Evolutionary conservation across 2,797 vertebrate species (phyloP).

Genomic region (Kryptolebias ocellatus): DNA sequence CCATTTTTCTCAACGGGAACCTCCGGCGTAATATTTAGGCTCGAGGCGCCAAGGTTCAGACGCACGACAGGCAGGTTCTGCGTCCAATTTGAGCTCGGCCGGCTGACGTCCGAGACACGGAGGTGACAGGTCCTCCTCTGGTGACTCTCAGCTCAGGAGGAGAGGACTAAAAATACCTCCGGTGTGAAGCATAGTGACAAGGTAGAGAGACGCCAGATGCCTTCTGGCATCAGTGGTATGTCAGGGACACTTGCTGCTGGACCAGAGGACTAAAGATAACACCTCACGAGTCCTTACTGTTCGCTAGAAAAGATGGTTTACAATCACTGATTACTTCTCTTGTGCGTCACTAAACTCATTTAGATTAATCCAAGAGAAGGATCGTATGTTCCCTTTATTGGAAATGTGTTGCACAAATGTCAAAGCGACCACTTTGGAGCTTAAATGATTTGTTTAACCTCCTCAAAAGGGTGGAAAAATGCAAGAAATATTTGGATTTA

Average conservation of each 20-base stretch:
- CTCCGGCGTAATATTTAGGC: too few relatives aligned
- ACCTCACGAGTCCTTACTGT: constrained; percentile 38
- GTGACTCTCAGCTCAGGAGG: constrained; percentile 70
- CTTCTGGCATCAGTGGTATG: constrained; percentile 62
- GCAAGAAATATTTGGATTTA: too few relatives aligned
- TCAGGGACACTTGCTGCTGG: constrained; percentile 62
- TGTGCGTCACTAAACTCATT: neutral
- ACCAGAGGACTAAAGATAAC: constrained; percentile 63
- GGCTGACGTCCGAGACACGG: constrained; percentile 33
- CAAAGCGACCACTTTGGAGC: neutral
- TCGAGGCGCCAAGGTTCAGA: constrained; percentile 1
- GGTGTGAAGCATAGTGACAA: constrained; percentile 71
- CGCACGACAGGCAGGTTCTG: constrained; percentile 20
- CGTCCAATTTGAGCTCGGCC: constrained; percentile 33
- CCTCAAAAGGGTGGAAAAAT: too few relatives aligned
- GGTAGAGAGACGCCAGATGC: constrained; percentile 75
- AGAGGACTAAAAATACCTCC: constrained; percentile 82
- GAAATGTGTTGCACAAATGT: neutral
- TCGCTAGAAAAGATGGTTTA: constrained; percentile 28
- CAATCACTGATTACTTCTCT: constrained; percentile 3
- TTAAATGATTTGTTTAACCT: neutral
- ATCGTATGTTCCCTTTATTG: neutral
- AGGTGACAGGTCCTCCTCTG: constrained; percentile 56
- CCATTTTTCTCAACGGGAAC: too few relatives aligned
- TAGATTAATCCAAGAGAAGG: too few relatives aligned